These are phyloP conservation scores for Idaea biselata DNA, from an alignment of 2,888 invertebrate genomes.

Conservation along the genomic window DNA sequence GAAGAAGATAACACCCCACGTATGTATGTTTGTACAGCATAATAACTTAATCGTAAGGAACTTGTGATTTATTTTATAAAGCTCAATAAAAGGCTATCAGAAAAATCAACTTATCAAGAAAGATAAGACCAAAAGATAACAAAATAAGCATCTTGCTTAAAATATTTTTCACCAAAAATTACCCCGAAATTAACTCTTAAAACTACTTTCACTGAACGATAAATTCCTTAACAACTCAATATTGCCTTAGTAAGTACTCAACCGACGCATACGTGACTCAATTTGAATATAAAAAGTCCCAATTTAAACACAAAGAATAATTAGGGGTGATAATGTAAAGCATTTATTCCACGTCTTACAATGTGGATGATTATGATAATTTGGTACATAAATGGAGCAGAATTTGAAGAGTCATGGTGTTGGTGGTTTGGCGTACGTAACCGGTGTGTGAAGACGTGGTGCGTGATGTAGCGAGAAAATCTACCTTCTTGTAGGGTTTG, in stretches of 20 bases:
- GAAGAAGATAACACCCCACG: too few relatives aligned
- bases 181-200: slow-evolving; percentile 8
- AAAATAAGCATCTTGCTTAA: background rate
- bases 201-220: slow-evolving; percentile 30
- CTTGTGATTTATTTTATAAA: too few relatives aligned
- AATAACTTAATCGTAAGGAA: too few relatives aligned
- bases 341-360: slow-evolving; percentile 61
- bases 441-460: slow-evolving; percentile 44
- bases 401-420: slow-evolving; percentile 70
- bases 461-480: slow-evolving; percentile 40
- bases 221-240: slow-evolving; percentile 41
- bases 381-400: slow-evolving; percentile 70
- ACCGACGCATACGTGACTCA: slow-evolving; percentile 52
- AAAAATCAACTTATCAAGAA: background rate
- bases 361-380: slow-evolving; percentile 78
- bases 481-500: slow-evolving; percentile 26
- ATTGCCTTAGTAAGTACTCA: slow-evolving; percentile 8
- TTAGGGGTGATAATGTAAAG: slow-evolving; percentile 70
- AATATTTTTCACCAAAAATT: background rate
- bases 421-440: slow-evolving; percentile 51
- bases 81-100: background rate
- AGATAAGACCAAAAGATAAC: background rate
- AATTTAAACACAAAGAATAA: slow-evolving; percentile 77
- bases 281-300: slow-evolving; percentile 59
- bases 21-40: too few relatives aligned